phyloP scores from a whole-genome alignment of 2,113 vertebrate species.

The Condylura cristata region DNA sequence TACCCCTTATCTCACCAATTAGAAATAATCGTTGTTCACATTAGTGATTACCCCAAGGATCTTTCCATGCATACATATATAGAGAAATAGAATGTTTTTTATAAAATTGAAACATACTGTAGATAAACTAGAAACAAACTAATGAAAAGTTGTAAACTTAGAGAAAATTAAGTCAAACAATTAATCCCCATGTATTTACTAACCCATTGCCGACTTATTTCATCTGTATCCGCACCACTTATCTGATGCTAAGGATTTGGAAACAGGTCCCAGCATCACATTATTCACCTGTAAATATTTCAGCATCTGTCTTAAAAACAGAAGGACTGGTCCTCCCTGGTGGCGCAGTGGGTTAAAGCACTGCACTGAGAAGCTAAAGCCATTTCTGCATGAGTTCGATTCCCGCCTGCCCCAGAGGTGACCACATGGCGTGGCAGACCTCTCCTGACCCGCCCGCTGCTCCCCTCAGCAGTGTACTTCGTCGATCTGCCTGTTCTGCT shows the following conservation, averaged over 20 bases:
- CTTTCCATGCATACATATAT: not conserved
- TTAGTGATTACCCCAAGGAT: not conserved
- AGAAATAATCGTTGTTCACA: slow-evolving; percentile 9
- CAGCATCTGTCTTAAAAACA: not conserved
- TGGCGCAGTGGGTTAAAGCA: too few species aligned
- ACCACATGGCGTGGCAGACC: too few species aligned
- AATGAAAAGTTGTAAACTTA: slow-evolving; percentile 39
- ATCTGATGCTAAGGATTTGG: not conserved
- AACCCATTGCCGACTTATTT: not conserved
- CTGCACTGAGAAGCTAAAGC: too few species aligned
- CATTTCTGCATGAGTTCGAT: too few species aligned
- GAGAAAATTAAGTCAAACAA: slow-evolving; percentile 28
- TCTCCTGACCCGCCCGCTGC: too few species aligned
- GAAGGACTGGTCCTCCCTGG: too few species aligned
- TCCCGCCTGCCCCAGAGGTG: too few species aligned
- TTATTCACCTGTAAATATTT: slow-evolving; percentile 27
- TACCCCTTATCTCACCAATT: not conserved
- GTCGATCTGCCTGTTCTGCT: too few species aligned
- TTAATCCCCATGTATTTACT: not conserved
- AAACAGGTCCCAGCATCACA: not conserved
- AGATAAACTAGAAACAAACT: not conserved
- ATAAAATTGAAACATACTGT: not conserved
- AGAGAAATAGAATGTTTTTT: not conserved
- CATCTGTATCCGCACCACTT: not conserved
- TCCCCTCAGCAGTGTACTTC: too few species aligned